Percentiles rank a stretch among this genome's conserved stretches.
These are phyloP conservation scores for Myopa tessellatipennis DNA, from an alignment of 2,888 invertebrate genomes.

Conservation along the genomic window DNA sequence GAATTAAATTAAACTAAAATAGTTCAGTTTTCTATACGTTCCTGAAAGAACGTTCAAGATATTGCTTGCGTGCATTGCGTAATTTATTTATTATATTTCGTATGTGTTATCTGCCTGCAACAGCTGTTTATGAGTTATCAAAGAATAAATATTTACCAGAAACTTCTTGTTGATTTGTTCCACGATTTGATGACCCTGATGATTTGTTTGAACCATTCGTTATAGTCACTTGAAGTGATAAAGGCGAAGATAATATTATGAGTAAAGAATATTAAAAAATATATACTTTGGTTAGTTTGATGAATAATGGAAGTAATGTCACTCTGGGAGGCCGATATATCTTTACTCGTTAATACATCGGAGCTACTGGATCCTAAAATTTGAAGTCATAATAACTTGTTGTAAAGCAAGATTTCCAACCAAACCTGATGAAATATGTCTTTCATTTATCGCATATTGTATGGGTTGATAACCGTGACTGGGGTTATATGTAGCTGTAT, in stretches of 20 bases:
- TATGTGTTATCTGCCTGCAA: background rate
- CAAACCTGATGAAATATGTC: slow-evolving; percentile 66
- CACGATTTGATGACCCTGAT: slow-evolving; percentile 68
- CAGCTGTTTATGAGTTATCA: background rate
- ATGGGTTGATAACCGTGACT: slow-evolving; percentile 69
- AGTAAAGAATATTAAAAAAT: slow-evolving; percentile 43
- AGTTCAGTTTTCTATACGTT: too few species aligned
- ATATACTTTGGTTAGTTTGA: slow-evolving; percentile 66
- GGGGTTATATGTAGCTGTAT: slow-evolving; percentile 67
- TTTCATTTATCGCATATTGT: slow-evolving; percentile 68
- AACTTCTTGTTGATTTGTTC: slow-evolving; percentile 68
- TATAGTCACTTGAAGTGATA: slow-evolving; percentile 57
- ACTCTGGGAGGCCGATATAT: slow-evolving; percentile 69
- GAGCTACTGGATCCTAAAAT: slow-evolving; percentile 64
- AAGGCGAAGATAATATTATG: background rate
- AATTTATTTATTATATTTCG: too few species aligned
- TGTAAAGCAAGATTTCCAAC: too few species aligned
- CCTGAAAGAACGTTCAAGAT: too few species aligned
- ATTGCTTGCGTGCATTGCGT: too few species aligned
- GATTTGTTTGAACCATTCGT: slow-evolving; percentile 68
- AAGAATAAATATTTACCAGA: slow-evolving; percentile 48
- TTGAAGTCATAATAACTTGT: background rate
- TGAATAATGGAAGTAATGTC: slow-evolving; percentile 69
- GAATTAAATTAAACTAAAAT: too few species aligned
- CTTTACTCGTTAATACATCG: slow-evolving; percentile 68